Base-by-base conservation (phyloP, 2,113 vertebrate genomes). In the Thalassoma bifasciatum region DNA sequence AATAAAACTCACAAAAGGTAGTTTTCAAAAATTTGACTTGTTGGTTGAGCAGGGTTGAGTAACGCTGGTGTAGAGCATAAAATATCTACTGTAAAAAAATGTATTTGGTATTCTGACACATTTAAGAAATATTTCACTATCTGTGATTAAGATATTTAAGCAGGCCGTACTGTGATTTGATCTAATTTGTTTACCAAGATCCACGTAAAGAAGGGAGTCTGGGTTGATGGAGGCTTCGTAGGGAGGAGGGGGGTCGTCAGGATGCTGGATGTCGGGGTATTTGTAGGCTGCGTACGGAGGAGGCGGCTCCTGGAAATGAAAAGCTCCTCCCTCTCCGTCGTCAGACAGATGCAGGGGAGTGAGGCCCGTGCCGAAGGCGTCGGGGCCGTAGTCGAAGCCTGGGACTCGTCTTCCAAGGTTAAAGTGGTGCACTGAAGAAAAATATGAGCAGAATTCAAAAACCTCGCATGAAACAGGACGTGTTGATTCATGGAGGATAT, bases 261-360 rank as follows among this genome's bases (percentile, higher is more conserved):
- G 98, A 72, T 97, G 98, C 54, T 95, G 96, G 66, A 97, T 95
- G 83, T 98, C 96, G 0, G 98, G 97, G 80, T 98, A 98, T 88
- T 99, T 99, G 91, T 97, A 99, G 2, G 98, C 98, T 0, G 96
- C 97, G 26, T 99, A 99, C 1, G 98, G 98, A 0, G 98, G 98
- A 0, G 98, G 98, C 0, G 98, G 98, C 88, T 98, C 96, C 0
- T 98, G 97, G 92, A 99, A 99, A 72, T 99, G 98, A 90, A 99
- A 99, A 14, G 97, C 96, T 0, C 97, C 98, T 1, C 96, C 96
- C 66, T 98, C 97, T 2, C 98, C 98, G 8, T 99, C 98, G 0
- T 99, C 98, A 1, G 98, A 99, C 51, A 99, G 95, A 72, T 99
- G 98, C 65, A 99, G 93, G 0, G 98, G 98, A 0, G 98, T 99